Conservation (phyloP, 2,797 vertebrate genomes). For the Sphaeramia orbicularis region DNA sequence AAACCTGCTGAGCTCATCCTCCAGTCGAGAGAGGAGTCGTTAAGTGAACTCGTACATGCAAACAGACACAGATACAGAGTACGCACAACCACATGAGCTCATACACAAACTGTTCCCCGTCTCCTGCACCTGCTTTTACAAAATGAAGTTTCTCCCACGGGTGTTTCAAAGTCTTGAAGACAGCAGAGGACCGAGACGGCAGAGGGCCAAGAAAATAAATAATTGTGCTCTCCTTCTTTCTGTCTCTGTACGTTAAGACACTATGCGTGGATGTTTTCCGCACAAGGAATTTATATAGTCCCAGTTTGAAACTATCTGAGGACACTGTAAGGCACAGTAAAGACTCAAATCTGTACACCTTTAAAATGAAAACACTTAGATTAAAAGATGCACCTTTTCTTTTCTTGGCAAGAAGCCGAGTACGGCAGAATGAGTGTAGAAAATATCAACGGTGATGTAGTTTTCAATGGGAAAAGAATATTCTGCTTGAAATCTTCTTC, state of each 20-base stretch:
- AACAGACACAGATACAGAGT: slow-evolving; percentile 12
- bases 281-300: slow-evolving; percentile 30
- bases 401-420: too few relatives aligned
- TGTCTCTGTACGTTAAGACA: slow-evolving; percentile 6
- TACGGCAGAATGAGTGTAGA: too few relatives aligned
- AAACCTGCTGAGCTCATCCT: slow-evolving; percentile 54
- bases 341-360: too few relatives aligned
- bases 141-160: slow-evolving; percentile 49
- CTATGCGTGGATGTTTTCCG: slow-evolving; percentile 24
- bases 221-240: slow-evolving; percentile 16
- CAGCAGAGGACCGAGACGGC: slow-evolving; percentile 31
- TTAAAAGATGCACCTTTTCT: too few relatives aligned
- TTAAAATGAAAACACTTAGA: too few relatives aligned
- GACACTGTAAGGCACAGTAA: neutral
- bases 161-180: slow-evolving; percentile 26
- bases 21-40: slow-evolving; percentile 42
- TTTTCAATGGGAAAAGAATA: too few relatives aligned
- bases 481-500: too few relatives aligned
- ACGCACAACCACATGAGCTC: slow-evolving; percentile 1
- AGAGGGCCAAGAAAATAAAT: slow-evolving; percentile 50
- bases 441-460: too few relatives aligned
- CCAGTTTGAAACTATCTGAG: slow-evolving; percentile 35
- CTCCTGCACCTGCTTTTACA: slow-evolving; percentile 55
- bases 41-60: slow-evolving; percentile 43
- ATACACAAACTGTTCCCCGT: slow-evolving; percentile 26